Percentiles rank a stretch among this genome's conserved stretches.
Evolutionary conservation across 2,797 vertebrate species (phyloP).

Genomic region (Oryzias dopingdopingensis): DNA sequence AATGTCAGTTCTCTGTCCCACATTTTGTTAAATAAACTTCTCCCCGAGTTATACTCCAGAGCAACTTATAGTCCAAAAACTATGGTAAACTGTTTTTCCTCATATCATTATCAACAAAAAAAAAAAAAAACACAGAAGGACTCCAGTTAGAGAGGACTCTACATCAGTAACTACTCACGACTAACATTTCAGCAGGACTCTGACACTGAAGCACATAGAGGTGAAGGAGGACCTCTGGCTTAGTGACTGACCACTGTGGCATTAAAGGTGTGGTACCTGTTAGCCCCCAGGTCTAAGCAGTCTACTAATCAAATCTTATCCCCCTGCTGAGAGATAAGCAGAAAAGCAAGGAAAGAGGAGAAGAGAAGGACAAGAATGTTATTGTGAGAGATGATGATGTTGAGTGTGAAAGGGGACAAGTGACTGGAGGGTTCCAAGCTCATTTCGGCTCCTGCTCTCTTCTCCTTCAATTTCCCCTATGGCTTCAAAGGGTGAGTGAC

Average conservation of each 20-base stretch:
- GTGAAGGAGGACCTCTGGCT: constrained; percentile 54
- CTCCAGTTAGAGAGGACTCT: neutral
- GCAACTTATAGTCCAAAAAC: no score
- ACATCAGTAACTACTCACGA: constrained; percentile 15
- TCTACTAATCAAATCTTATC: constrained; percentile 76
- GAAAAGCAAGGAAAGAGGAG: constrained; percentile 30
- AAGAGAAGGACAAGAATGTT: constrained; percentile 51
- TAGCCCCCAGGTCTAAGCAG: constrained; percentile 60
- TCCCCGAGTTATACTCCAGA: no score
- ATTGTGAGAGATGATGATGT: constrained; percentile 58
- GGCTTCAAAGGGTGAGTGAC: constrained; percentile 68
- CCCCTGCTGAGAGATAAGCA: constrained; percentile 62
- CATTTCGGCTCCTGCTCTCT: constrained; percentile 31
- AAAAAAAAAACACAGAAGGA: no score
- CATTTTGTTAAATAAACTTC: no score
- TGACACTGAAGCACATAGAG: constrained; percentile 32
- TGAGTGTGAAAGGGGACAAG: constrained; percentile 68
- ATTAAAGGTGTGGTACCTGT: constrained; percentile 74
- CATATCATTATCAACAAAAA: no score
- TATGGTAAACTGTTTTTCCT: no score
- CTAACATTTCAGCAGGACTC: constrained; percentile 32
- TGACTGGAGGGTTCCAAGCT: constrained; percentile 64
- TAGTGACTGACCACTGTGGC: constrained; percentile 76
- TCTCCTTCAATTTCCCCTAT: constrained; percentile 47
- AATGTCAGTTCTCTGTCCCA: no score